phyloP scores from a whole-genome alignment of 2,888 invertebrate species.

The Tyria jacobaeae region DNA sequence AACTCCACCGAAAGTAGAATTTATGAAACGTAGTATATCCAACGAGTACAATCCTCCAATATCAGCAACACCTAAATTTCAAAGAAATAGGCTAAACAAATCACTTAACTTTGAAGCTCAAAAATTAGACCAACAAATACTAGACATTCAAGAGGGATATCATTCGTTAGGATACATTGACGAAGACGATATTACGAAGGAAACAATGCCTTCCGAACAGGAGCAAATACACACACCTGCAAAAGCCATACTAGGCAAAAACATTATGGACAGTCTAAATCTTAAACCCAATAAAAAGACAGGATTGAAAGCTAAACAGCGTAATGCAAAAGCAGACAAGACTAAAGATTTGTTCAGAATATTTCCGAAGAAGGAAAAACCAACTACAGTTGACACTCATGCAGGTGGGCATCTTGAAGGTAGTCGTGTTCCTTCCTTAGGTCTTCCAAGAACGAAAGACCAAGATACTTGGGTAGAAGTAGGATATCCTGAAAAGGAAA shows the following conservation, averaged over 20 bases:
- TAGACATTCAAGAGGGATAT: slow-evolving; percentile 81
- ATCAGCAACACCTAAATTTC: slow-evolving; percentile 76
- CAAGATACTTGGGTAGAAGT: slow-evolving; percentile 80
- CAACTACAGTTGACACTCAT: slow-evolving; percentile 61
- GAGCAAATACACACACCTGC: slow-evolving; percentile 75
- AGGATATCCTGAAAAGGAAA: slow-evolving; percentile 75
- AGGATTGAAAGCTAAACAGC: slow-evolving; percentile 80
- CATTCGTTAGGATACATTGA: slow-evolving; percentile 81
- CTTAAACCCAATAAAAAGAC: slow-evolving; percentile 80
- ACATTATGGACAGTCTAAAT: slow-evolving; percentile 82
- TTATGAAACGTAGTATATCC: slow-evolving; percentile 71
- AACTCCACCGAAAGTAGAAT: slow-evolving; percentile 65
- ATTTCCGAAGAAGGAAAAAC: slow-evolving; percentile 78
- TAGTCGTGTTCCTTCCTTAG: slow-evolving; percentile 79
- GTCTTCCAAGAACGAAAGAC: slow-evolving; percentile 74
- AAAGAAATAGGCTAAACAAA: slow-evolving; percentile 82
- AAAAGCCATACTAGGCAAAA: slow-evolving; percentile 79
- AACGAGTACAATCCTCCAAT: slow-evolving; percentile 72
- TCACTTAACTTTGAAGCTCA: slow-evolving; percentile 82
- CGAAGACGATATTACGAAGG: slow-evolving; percentile 63
- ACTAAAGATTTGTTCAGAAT: slow-evolving; percentile 74
- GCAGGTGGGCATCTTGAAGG: slow-evolving; percentile 76
- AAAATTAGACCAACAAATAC: slow-evolving; percentile 80
- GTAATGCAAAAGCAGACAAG: slow-evolving; percentile 71
- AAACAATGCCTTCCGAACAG: slow-evolving; percentile 56